phyloP scores from a whole-genome alignment of 1,140 invertebrate species.

The Odontomachus brunneus region DNA sequence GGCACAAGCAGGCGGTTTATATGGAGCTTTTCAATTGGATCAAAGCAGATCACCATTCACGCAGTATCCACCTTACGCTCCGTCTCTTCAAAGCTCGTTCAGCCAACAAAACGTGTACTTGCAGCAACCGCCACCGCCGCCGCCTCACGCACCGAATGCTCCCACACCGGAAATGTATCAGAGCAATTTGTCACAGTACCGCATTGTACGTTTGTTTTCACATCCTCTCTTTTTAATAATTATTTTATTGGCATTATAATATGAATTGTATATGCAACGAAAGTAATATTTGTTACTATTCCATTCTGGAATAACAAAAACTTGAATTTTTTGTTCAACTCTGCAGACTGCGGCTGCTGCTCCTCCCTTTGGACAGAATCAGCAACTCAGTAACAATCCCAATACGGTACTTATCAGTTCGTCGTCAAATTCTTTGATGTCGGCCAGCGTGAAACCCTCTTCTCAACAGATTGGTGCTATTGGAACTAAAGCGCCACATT shows the following conservation, averaged over 20 bases:
- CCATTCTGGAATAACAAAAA: too few species aligned
- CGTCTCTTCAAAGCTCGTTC: constrained; percentile 87
- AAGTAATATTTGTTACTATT: background rate
- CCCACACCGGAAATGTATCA: constrained; percentile 93
- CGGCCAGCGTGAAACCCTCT: constrained; percentile 94
- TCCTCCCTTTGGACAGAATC: constrained; percentile 90
- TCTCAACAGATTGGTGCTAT: constrained; percentile 93
- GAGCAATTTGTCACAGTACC: constrained; percentile 91
- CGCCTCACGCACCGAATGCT: constrained; percentile 84
- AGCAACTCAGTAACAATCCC: constrained; percentile 92
- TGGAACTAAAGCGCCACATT: constrained; percentile 88
- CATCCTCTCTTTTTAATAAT: background rate
- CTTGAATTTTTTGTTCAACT: constrained; percentile 46
- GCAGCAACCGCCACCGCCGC: constrained; percentile 86
- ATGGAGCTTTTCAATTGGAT: constrained; percentile 90
- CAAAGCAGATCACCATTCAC: constrained; percentile 88
- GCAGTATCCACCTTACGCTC: constrained; percentile 88
- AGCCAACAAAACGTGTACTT: constrained; percentile 90
- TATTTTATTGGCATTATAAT: background rate
- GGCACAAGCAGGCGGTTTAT: constrained; percentile 90
- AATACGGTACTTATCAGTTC: constrained; percentile 96
- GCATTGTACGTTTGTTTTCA: constrained; percentile 86
- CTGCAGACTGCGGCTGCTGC: constrained; percentile 86
- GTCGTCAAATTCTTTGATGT: constrained; percentile 95
- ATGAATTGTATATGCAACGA: background rate